These are phyloP conservation scores for Acrossocheilus wenchowensis DNA, from an alignment of 2,797 vertebrate species.

Conservation along the genomic window DNA sequence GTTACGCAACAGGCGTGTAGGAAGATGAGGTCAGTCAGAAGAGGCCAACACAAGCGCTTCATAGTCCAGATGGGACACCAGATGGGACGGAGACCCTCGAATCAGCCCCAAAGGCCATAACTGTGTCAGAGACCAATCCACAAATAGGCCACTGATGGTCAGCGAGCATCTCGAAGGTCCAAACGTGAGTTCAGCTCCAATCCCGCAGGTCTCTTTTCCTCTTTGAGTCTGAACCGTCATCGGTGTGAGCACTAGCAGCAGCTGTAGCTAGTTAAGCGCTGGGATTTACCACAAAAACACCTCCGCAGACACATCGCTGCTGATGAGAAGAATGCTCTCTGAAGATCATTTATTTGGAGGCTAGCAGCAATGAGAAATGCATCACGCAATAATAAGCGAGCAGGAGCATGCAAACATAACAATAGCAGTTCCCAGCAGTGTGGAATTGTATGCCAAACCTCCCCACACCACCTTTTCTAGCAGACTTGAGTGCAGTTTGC, in stretches of 20 bases:
- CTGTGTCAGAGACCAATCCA: neutral
- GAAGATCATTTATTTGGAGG: neutral
- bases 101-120: neutral
- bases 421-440: neutral
- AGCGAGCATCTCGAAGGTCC: neutral
- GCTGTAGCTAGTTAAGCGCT: neutral
- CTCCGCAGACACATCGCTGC: neutral
- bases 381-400: neutral
- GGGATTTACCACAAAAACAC: neutral
- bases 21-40: constrained; percentile 32
- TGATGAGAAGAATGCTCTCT: neutral
- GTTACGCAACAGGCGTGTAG: constrained; percentile 60
- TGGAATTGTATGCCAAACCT: neutral
- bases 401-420: neutral
- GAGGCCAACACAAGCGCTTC: constrained; percentile 26
- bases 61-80: constrained; percentile 1
- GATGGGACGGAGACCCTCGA: neutral
- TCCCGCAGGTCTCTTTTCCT: neutral
- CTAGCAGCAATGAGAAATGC: neutral
- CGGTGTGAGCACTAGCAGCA: neutral
- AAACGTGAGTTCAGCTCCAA: neutral
- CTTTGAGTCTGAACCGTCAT: neutral
- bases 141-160: neutral
- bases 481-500: neutral
- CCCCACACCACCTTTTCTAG: neutral